A percentile compares a stretch with the other conserved stretches of the same genome.
phyloP scores from a whole-genome alignment of 2,113 vertebrate species.

The Erythrocebus patas region DNA sequence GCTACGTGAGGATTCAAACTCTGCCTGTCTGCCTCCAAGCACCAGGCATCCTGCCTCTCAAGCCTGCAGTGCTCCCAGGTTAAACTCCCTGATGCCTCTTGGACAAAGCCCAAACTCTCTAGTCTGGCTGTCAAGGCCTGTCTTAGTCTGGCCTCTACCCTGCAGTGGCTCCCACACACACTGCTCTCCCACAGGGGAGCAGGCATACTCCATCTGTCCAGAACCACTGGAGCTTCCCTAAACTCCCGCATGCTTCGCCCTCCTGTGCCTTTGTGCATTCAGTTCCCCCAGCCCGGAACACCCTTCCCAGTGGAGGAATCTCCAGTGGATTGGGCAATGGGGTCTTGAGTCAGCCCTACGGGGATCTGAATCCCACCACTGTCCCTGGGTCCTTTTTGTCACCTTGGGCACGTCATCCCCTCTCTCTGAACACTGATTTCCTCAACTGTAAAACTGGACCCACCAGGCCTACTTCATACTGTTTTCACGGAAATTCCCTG shows the following conservation, averaged over 20 bases:
- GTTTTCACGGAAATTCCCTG: background rate
- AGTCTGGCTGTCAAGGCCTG: background rate
- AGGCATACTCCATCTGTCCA: background rate
- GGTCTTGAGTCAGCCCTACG: background rate
- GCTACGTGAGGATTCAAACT: background rate
- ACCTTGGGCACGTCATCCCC: background rate
- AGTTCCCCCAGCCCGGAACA: background rate
- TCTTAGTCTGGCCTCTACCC: background rate
- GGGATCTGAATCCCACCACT: background rate
- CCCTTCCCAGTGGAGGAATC: background rate
- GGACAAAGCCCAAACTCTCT: background rate
- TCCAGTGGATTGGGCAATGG: background rate
- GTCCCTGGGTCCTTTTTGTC: background rate
- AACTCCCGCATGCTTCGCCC: background rate
- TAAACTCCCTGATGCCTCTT: background rate
- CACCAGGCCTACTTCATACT: background rate
- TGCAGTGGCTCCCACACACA: accelerated
- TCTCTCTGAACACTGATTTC: background rate
- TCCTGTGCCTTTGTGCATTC: background rate
- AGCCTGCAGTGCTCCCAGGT: background rate
- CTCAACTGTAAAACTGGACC: background rate
- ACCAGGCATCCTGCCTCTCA: background rate
- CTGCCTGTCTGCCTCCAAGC: background rate
- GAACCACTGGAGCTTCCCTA: background rate
- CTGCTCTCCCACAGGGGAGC: no score